These are phyloP conservation scores for Eucera pruinosa DNA, from an alignment of 2,888 invertebrate genomes.

Conservation along the genomic window DNA sequence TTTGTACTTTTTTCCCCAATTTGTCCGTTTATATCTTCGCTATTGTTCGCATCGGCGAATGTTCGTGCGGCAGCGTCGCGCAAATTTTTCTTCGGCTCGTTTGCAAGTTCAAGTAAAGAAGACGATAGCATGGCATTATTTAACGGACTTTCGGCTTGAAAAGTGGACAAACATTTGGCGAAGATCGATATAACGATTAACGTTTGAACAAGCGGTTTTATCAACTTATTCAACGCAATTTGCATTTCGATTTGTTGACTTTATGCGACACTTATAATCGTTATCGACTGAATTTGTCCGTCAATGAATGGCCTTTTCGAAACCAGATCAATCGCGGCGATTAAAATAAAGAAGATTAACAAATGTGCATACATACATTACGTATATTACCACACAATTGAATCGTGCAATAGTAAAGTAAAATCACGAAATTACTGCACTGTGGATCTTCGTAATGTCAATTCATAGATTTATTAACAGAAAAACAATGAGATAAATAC, in stretches of 20 bases:
- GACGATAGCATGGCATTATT: background rate
- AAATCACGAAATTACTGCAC: too few species aligned
- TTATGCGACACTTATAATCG: background rate
- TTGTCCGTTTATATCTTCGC: background rate
- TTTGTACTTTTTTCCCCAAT: slow-evolving; percentile 7
- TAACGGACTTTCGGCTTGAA: background rate
- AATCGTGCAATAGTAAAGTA: background rate
- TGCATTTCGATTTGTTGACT: slow-evolving; percentile 12
- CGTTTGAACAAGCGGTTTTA: slow-evolving; percentile 3
- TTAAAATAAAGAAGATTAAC: background rate
- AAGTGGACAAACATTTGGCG: slow-evolving; percentile 6
- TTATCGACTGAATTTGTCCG: slow-evolving; percentile 33
- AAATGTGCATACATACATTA: background rate
- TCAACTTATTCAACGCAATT: slow-evolving; percentile 5
- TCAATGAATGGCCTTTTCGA: background rate
- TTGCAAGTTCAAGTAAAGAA: background rate
- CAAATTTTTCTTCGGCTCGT: slow-evolving; percentile 10
- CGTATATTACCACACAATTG: background rate
- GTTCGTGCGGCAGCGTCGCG: background rate
- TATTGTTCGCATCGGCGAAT: background rate
- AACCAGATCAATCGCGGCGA: background rate
- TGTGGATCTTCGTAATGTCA: too few species aligned
- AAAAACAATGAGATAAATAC: too few species aligned
- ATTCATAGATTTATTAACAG: too few species aligned
- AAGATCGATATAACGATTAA: slow-evolving; percentile 34